These are phyloP conservation scores for Cecidostiba fungosa DNA, from an alignment of 2,888 invertebrate species.

Conservation along the genomic window DNA sequence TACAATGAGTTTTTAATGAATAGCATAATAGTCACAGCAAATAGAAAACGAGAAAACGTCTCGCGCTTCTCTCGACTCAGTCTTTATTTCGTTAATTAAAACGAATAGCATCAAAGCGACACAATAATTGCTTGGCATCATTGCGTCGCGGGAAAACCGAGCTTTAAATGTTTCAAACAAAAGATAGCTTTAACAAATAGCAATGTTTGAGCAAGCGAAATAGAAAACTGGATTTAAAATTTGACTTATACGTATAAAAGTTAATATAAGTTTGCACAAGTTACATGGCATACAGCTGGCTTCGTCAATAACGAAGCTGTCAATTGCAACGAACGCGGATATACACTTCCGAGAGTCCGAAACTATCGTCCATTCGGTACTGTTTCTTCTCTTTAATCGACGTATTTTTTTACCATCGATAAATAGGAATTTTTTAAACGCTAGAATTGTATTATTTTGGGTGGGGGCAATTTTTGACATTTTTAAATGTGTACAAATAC, in stretches of 20 bases:
- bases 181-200: not conserved
- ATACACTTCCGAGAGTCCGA: not conserved
- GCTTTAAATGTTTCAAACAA: not conserved
- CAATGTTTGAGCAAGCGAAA: not conserved
- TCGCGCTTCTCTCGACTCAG: too few species aligned
- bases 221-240: too few species aligned
- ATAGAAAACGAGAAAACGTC: not conserved
- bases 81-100: not conserved
- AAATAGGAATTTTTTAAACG: not conserved
- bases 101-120: not conserved
- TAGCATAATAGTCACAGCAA: not conserved
- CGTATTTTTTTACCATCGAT: not conserved
- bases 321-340: not conserved
- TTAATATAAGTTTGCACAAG: too few species aligned
- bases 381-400: not conserved
- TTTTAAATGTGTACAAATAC: not conserved
- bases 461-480: not conserved
- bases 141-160: not conserved
- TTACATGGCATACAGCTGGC: not conserved
- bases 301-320: not conserved
- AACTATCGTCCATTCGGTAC: not conserved
- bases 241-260: too few species aligned
- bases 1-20: not conserved
- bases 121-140: conserved; percentile 3
- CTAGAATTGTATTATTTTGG: not conserved